Base-by-base conservation (phyloP, 2,113 vertebrate species). In the Candoia aspera region DNA sequence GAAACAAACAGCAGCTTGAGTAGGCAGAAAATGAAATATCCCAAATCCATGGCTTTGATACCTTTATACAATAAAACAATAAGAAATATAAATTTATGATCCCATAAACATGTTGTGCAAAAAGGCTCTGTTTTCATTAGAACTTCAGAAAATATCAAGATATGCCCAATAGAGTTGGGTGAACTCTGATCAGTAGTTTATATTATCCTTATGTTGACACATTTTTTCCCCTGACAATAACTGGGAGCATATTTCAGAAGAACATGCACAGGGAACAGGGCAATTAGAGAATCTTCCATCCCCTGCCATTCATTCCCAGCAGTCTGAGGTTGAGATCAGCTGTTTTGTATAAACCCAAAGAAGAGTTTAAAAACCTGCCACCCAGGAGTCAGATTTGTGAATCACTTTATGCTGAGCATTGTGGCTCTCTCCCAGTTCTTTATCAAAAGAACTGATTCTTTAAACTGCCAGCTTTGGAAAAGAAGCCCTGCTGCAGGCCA, bases 291-390 rank as follows among this genome's bases (percentile, higher is more conserved):
- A 58, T 2, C 13, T 21, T 46, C 64, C 68, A 23, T 73, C 64
- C 86, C 55, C 64, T 83, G 88, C 49, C 53, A 86, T 90, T 90
- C 37, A 90, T 37, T 90, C 33, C 84, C 60, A 92, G 84, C 60
- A 79, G 88, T 33, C 84, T 86, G 84, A 68, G 59, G 92, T 86
- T 86, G 85, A 68, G 59, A 86, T 87, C 84, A 53, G 84, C 54
- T 92, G 88, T 79, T 90, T 92, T 79, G 60, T 79, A 58, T 92
- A 86, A 92, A 79, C 17, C 55, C 83, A 59, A 73, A 87, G 37
- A 55, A 58, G 83, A 58, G 6, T 84, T 58, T 90, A 26, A 86
- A 90, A 92, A 90, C 62, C 53, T 92, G 88, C 88, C 53, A 86
- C 91, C 64, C 59, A 33, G 88, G 79, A 86, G 49, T 54, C 83